Percentiles rank a stretch among this genome's conserved stretches.
These are phyloP conservation scores for Suillia variegata DNA, from an alignment of 2,888 invertebrate species.

Conservation along the genomic window DNA sequence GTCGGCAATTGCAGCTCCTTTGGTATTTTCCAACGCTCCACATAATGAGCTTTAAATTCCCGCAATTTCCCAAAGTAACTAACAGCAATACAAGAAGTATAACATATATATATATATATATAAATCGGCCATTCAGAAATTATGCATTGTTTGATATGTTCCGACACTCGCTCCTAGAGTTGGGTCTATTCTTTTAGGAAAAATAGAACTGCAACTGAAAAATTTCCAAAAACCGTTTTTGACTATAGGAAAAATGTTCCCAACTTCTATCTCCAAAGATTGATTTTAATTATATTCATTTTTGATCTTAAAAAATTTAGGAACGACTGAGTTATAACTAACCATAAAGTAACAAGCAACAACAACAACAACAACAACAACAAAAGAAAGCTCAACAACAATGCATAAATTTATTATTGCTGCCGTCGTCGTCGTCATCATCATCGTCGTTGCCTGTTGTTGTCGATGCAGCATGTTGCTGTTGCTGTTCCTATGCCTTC, in stretches of 20 bases:
- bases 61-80: not conserved
- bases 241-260: too few relatives aligned
- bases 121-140: too few relatives aligned
- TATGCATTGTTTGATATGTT: too few relatives aligned
- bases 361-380: not conserved
- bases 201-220: too few relatives aligned
- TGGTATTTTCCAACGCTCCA: not conserved
- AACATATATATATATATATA: slow-evolving; percentile 9
- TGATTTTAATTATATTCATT: too few relatives aligned
- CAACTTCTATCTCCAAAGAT: too few relatives aligned
- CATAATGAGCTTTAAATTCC: not conserved
- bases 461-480: not conserved
- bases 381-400: slow-evolving; percentile 13
- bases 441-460: not conserved
- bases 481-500: too few relatives aligned
- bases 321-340: too few relatives aligned
- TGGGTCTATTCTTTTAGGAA: too few relatives aligned
- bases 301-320: too few relatives aligned
- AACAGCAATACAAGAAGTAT: slow-evolving; percentile 5
- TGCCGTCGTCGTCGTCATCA: slow-evolving; percentile 5
- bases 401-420: slow-evolving; percentile 46
- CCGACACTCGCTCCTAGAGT: too few relatives aligned
- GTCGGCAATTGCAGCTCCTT: slow-evolving; percentile 11
- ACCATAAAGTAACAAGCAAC: not conserved
- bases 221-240: too few relatives aligned